Conservation (phyloP, 2,113 vertebrate species). For the Lichenostomus cassidix region DNA sequence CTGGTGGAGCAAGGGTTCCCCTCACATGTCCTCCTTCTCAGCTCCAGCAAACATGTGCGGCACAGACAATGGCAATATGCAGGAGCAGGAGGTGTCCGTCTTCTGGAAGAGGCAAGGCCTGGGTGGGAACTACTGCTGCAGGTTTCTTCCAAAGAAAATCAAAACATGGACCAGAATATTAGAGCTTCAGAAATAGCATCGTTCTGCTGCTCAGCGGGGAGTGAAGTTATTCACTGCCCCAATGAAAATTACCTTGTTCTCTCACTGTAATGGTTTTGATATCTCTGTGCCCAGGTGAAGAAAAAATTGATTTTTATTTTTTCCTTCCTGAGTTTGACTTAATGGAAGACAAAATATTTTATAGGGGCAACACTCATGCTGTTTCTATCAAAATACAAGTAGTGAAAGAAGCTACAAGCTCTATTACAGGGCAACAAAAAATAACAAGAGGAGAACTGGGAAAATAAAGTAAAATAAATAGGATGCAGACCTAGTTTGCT, state of each 20-base stretch:
- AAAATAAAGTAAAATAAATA: background rate
- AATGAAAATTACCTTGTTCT: background rate
- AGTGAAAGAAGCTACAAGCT: background rate
- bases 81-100: slow-evolving; percentile 12
- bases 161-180: background rate
- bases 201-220: background rate
- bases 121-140: background rate
- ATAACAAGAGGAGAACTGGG: background rate
- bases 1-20: background rate
- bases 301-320: background rate
- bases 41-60: background rate
- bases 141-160: background rate
- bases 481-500: background rate
- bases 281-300: background rate
- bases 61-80: background rate
- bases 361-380: background rate
- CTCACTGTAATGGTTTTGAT: background rate
- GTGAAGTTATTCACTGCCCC: background rate
- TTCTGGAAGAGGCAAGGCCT: background rate
- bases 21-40: background rate
- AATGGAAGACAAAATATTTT: background rate
- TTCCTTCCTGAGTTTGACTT: background rate
- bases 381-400: background rate
- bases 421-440: background rate
- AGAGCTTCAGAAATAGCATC: background rate